A percentile compares a stretch with the other conserved stretches of the same genome.
Conservation (phyloP, 2,888 invertebrate genomes). For the Dendrolimus pini region DNA sequence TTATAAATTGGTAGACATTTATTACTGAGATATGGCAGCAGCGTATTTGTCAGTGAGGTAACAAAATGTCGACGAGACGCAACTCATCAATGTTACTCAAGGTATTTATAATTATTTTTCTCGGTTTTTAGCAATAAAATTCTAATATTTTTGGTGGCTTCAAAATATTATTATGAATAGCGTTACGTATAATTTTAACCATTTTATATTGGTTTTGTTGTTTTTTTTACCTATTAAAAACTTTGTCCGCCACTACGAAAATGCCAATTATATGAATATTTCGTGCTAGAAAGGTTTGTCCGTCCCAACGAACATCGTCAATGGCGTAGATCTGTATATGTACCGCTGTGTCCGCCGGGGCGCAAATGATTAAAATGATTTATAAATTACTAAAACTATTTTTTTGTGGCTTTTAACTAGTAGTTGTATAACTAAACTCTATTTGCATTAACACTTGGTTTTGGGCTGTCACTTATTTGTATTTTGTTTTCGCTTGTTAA, state of each 20-base stretch:
- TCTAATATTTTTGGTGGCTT: neutral
- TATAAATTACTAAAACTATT: too few relatives aligned
- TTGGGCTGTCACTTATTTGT: slow-evolving; percentile 3
- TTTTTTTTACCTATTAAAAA: neutral
- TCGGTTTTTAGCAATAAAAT: neutral
- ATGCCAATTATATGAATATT: slow-evolving; percentile 3
- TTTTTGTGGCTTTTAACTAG: too few relatives aligned
- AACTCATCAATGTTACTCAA: too few relatives aligned
- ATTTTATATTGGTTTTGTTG: slow-evolving; percentile 2
- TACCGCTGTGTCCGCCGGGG: too few relatives aligned
- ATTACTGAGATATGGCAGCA: slow-evolving; percentile 1
- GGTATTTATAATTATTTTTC: slow-evolving; percentile 1
- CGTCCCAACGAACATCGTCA: slow-evolving; percentile 4
- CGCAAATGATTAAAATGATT: too few relatives aligned
- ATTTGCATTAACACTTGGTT: slow-evolving; percentile 2
- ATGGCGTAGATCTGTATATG: neutral
- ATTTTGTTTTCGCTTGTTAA: slow-evolving; percentile 5
- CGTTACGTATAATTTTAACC: neutral
- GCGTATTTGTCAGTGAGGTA: neutral
- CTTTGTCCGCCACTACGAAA: slow-evolving; percentile 4
- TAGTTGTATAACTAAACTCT: neutral
- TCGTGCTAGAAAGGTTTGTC: slow-evolving; percentile 1
- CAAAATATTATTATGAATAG: slow-evolving; percentile 1
- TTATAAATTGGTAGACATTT: slow-evolving; percentile 3
- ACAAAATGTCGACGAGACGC: too few relatives aligned